These are phyloP conservation scores for Xenus cinereus DNA, from an alignment of 2,113 vertebrate species.

Conservation along the genomic window DNA sequence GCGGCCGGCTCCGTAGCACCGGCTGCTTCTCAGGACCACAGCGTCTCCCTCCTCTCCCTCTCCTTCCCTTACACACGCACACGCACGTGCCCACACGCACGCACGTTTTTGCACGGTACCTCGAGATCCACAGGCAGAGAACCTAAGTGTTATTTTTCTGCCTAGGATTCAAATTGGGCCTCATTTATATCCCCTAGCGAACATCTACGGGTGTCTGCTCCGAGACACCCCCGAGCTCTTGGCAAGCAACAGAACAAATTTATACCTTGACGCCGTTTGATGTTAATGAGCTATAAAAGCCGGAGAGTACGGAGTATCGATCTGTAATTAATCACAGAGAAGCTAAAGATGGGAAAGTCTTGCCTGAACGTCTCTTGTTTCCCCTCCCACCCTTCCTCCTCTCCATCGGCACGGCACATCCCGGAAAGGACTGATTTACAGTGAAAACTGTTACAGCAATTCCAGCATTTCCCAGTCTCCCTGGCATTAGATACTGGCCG, in stretches of 20 bases:
- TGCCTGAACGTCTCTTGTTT: background rate
- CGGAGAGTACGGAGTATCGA: background rate
- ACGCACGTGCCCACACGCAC: background rate
- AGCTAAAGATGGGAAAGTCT: background rate
- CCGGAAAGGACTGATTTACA: background rate
- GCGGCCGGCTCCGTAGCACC: background rate
- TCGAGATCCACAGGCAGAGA: background rate
- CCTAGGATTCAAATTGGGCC: background rate
- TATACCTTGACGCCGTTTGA: background rate
- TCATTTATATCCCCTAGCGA: background rate
- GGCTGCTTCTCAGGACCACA: background rate
- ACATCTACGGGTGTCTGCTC: background rate
- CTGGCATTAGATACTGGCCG: background rate
- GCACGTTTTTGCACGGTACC: fast-evolving
- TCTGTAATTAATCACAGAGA: constrained; percentile 3
- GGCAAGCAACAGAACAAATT: background rate
- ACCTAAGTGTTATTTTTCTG: background rate
- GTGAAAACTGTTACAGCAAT: background rate
- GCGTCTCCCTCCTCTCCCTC: background rate
- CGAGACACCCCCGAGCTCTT: background rate
- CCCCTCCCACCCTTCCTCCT: background rate
- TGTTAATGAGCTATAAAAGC: constrained; percentile 19
- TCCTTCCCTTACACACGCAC: background rate
- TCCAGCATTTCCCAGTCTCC: background rate
- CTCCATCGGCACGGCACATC: constrained; percentile 4